Percentiles rank a stretch among this genome's conserved stretches.
Evolutionary conservation across 2,797 vertebrate genomes (phyloP).

Genomic region (Gymnodraco acuticeps): DNA sequence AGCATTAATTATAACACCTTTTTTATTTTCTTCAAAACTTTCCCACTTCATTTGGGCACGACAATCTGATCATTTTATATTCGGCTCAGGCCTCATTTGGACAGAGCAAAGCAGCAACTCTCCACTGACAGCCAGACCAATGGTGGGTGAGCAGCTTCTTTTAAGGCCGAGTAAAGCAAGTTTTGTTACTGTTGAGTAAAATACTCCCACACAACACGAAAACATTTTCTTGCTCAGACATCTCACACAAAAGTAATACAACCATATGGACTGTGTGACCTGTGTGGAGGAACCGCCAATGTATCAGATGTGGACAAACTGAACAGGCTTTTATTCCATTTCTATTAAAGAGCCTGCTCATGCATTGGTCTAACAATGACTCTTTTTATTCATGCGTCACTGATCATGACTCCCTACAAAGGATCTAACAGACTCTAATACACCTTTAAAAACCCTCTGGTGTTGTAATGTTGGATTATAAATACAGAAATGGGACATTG

Average conservation of each 20-base stretch:
- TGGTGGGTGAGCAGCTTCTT: slow-evolving; percentile 47
- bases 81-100: slow-evolving; percentile 21
- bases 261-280: slow-evolving; percentile 34
- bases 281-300: slow-evolving; percentile 19
- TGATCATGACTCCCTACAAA: slow-evolving; percentile 7
- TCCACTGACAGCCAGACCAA: slow-evolving; percentile 46
- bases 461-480: slow-evolving; percentile 27
- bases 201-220: slow-evolving; percentile 53
- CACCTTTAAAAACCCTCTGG: slow-evolving; percentile 28
- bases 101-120: slow-evolving; percentile 19
- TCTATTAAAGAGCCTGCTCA: slow-evolving; percentile 31
- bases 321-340: slow-evolving; percentile 14
- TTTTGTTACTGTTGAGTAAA: slow-evolving; percentile 41
- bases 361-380: slow-evolving; percentile 14
- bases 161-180: slow-evolving; percentile 30
- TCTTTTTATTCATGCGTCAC: slow-evolving; percentile 36
- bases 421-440: neutral
- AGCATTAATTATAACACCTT: slow-evolving; percentile 22
- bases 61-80: neutral
- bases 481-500: slow-evolving; percentile 39
- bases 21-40: neutral
- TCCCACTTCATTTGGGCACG: neutral
- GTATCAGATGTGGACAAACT: slow-evolving; percentile 28
- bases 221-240: slow-evolving; percentile 45
- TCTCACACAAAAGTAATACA: slow-evolving; percentile 45